Base-by-base conservation (phyloP, 2,797 vertebrate species). In the Hydrophis major region DNA sequence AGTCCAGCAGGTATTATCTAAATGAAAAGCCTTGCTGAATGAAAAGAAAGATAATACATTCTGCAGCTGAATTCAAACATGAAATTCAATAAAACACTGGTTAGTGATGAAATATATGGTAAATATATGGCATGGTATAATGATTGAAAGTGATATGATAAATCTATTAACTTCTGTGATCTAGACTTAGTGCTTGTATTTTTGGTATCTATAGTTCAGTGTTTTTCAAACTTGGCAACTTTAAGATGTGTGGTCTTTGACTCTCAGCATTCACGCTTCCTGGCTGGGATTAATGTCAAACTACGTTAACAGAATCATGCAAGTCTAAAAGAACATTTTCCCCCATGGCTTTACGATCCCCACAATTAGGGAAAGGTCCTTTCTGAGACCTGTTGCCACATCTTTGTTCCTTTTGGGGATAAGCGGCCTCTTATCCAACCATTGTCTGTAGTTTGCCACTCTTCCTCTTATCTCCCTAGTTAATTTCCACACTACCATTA, bases 61-160 rank as follows among this genome's bases (percentile, higher is more conserved):
- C 94, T 92, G 94, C 94, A 96, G 93, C 94, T 69, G 92, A 97
- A 96, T 97, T 96, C 95, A 94, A 96, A 97, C 96, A 95, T 86
- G 92, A 91, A 92, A 96, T 90, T 95, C 94, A 97, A 97, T 97
- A 95, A 95, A 97, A 97, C 95, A 97, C 96, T 95, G 97, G 69
- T 12, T 27, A 95, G 96, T 93, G 97, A 98, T 97, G 95, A 97
- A 97, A 97, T 97, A 96, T 83, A 96, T 95, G 74, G 74, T 92
- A 94, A 42, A 42, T 42, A 42, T 42, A 42, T 42, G 42, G 42
- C 0, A 42, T 42, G 42, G 42, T 42, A 42, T 3, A 42, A 56
- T 20, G 61, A 32, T 61, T n/a, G 86, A 88, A 87, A 91, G n/a
- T 69, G 27, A 37, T n/a, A 86, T 56, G 25, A 56, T 28, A 28